Percentiles rank a stretch among this genome's conserved stretches.
phyloP scores from a whole-genome alignment of 1,140 invertebrate genomes.

The Calliopsis andreniformis region DNA sequence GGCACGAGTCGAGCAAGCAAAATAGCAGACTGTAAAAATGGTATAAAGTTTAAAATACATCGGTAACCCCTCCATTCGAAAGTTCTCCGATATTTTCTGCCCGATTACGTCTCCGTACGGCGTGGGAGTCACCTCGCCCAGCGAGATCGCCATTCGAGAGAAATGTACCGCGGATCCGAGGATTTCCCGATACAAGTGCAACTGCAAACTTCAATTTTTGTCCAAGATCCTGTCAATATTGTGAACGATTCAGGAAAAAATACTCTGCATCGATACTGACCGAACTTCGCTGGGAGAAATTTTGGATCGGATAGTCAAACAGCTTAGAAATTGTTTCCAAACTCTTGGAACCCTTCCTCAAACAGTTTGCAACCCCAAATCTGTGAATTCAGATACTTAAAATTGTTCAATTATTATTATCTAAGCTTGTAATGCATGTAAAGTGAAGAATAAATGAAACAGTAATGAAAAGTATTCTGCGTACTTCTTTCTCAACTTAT shows the following conservation, averaged over 20 bases:
- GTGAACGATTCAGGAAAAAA: neutral
- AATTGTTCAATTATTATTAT: neutral
- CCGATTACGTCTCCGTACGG: constrained; percentile 34
- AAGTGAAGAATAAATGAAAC: too few relatives aligned
- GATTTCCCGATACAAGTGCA: constrained; percentile 25
- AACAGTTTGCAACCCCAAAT: neutral
- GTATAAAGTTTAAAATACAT: constrained; percentile 43
- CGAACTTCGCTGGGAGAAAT: neutral
- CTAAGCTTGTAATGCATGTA: too few relatives aligned
- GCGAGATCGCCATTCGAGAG: constrained; percentile 9
- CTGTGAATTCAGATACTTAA: too few relatives aligned
- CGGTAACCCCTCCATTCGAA: constrained; percentile 9
- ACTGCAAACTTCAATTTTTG: constrained; percentile 46
- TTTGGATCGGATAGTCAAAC: neutral
- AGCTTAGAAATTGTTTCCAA: neutral
- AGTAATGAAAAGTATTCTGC: too few relatives aligned
- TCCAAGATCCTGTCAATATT: neutral
- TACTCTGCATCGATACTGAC: neutral
- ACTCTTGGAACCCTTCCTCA: neutral
- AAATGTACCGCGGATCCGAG: neutral
- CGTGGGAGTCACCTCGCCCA: neutral
- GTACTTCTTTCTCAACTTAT: too few relatives aligned
- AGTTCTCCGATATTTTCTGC: constrained; percentile 48
- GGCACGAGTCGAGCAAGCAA: neutral
- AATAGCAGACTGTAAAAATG: constrained; percentile 40